Evolutionary conservation across 2,888 invertebrate genomes (phyloP), one percentile per base, ranked within the genome.

Genomic region (Trichogramma evanescens): DNA sequence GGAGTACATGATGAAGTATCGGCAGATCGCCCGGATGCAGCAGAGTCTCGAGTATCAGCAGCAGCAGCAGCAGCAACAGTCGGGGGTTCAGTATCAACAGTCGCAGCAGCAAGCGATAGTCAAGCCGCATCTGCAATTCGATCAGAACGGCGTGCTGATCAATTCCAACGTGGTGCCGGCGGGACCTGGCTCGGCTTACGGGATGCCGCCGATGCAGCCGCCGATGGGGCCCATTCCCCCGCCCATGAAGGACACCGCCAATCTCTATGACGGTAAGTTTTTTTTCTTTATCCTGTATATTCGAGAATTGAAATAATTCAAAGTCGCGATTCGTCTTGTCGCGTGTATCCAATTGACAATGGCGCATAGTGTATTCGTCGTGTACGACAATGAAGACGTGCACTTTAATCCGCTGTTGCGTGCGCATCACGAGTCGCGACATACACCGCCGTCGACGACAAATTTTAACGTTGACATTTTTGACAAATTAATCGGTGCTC

Each of bases 101-200:
- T 45, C 44, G 7, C 48, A 58, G 1, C 41, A 58, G 2, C 58
- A 65, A 5, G 51, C 66, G 2, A 66, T 74, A 13, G 69, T 73
- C 1, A 73, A 77, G 5, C 76, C 77, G 38, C 77, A 76, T 66
- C 63, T 78, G 4, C 77, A 78, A 57, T 78, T 76, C 13, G 77
- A 77, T 66, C 77, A 76, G 9, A 76, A 77, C 52, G 77, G 77
- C 0, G 66, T 74, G 40, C 53, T 77, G n/a, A 74, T 77, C 5
- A 77, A 77, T 60, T 72, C 77, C 0, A 75, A 65, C 52, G 73
- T 72, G 45, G 63, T 72, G 3, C 64, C 73, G 0, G 65, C 39
- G 10, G 46, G 40, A 54, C 43, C 54, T 9, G n/a, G 8, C 63
- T 5, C 65, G 63, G 10, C 39, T 43, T 65, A 65, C 26, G 40